phyloP scores from a whole-genome alignment of 2,797 vertebrate species.

The Tarsius wallacei region DNA sequence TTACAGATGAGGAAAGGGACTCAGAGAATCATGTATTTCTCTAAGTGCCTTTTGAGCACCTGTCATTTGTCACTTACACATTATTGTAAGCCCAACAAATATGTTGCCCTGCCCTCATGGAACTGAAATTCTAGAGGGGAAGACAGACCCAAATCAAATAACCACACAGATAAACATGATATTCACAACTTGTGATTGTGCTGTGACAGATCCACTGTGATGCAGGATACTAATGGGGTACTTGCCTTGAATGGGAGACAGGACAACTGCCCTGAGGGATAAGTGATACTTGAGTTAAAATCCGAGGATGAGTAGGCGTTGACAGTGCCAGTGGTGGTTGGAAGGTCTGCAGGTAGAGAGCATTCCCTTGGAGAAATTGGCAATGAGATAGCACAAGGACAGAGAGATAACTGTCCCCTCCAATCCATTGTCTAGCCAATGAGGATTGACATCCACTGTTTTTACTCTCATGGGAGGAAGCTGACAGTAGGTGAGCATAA shows the following conservation, averaged over 20 bases:
- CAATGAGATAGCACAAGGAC: neutral
- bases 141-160: neutral
- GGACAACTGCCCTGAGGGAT: neutral
- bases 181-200: neutral
- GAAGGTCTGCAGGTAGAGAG: neutral
- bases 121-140: slow-evolving; percentile 5
- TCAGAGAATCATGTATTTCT: neutral
- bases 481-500: neutral
- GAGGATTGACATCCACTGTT: neutral
- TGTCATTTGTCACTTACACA: neutral
- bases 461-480: neutral
- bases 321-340: neutral
- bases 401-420: no score
- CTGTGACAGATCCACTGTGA: neutral
- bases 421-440: neutral
- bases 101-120: neutral
- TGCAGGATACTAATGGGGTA: neutral
- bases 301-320: neutral
- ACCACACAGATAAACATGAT: neutral
- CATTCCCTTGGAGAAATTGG: neutral
- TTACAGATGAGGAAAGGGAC: neutral
- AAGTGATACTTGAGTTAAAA: neutral
- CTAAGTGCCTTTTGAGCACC: neutral
- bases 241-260: neutral
- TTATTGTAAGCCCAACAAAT: neutral